Evolutionary conservation across 2,797 vertebrate species (phyloP).

Genomic region (Gymnothorax reevesii): DNA sequence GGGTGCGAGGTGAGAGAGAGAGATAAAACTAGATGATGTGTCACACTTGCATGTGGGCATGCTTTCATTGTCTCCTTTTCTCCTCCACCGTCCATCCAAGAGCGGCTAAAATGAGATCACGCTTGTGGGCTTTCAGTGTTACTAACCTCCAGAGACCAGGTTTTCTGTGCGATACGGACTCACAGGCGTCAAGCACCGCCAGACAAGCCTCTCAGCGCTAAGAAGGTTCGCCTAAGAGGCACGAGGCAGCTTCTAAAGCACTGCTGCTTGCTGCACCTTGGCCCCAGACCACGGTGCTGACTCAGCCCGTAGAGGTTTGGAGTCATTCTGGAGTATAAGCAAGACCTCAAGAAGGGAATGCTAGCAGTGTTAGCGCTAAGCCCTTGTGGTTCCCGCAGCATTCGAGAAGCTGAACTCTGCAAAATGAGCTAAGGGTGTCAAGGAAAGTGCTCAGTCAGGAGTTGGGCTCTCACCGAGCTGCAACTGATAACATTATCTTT

Average conservation of each 20-base stretch:
- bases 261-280: not conserved
- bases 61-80: not conserved
- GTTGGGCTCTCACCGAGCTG: conserved; percentile 28
- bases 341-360: not conserved
- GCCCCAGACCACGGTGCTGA: not conserved
- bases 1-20: conserved; percentile 25
- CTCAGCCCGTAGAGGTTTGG: not conserved
- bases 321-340: not conserved
- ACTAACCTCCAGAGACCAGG: not conserved
- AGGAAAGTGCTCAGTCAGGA: conserved; percentile 34
- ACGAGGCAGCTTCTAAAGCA: not conserved
- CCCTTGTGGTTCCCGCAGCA: not conserved
- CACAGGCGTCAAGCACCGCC: not conserved
- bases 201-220: not conserved
- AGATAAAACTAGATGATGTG: conserved; percentile 32
- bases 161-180: not conserved
- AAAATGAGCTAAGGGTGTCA: conserved; percentile 27
- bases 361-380: not conserved
- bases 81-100: not conserved
- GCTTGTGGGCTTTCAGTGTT: not conserved
- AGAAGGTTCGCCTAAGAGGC: not conserved
- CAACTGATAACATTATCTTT: conserved; percentile 50
- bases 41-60: conserved; percentile 3
- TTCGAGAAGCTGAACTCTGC: conserved; percentile 11
- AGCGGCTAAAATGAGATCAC: not conserved